Percentiles rank a stretch among this genome's conserved stretches.
Conservation (phyloP, 2,888 invertebrate species). For the Tiliacea aurago region DNA sequence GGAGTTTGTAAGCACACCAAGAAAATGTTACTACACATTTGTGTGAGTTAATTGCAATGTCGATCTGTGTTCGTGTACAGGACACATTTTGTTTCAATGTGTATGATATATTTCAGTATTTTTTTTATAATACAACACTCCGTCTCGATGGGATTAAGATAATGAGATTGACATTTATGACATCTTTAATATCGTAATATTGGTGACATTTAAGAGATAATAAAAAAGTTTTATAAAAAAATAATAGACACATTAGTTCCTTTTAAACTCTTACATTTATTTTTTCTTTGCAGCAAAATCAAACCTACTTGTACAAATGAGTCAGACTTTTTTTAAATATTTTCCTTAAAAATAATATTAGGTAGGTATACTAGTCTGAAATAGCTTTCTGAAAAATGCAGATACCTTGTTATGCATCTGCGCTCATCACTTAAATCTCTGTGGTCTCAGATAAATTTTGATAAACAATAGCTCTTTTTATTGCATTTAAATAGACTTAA, state of each 20-base stretch:
- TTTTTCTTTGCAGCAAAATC: neutral
- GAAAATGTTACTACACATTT: conserved; percentile 75
- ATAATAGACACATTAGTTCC: neutral
- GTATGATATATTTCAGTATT: conserved; percentile 81
- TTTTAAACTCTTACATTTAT: neutral
- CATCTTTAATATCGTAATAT: neutral
- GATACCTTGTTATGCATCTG: conserved; percentile 16
- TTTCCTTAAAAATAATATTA: neutral
- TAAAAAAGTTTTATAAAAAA: neutral
- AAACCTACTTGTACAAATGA: neutral
- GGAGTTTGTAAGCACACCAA: conserved; percentile 86
- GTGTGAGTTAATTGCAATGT: conserved; percentile 90
- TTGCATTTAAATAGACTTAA: no score
- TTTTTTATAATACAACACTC: conserved; percentile 23
- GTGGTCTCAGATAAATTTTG: neutral
- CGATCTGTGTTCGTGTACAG: conserved; percentile 84
- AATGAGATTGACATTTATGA: conserved; percentile 7
- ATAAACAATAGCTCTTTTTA: neutral
- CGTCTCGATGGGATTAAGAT: conserved; percentile 23
- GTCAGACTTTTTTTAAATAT: neutral
- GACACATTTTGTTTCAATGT: conserved; percentile 80
- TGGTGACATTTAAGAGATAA: conserved; percentile 1
- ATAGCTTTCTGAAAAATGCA: conserved; percentile 4
- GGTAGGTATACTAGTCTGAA: no score
- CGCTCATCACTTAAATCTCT: conserved; percentile 17